Evolutionary conservation across 1,140 invertebrate species (phyloP), one percentile per base, ranked within the genome.

Genomic region (Drosophila santomea): DNA sequence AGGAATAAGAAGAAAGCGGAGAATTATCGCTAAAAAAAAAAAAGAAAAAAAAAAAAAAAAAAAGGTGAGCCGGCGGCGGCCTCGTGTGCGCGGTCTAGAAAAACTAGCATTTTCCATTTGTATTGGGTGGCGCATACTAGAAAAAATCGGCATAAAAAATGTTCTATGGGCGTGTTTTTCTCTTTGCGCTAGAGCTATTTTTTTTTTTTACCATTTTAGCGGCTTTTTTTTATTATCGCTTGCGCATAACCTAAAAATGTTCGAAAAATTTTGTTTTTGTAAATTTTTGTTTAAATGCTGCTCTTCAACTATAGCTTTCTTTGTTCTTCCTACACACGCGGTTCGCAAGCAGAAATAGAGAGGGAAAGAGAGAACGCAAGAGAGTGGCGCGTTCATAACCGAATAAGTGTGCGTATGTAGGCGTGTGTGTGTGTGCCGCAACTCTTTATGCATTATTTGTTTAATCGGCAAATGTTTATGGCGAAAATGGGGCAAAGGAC

Each of bases 241-340:
- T 39, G 62, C 43, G 48, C 76, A 79, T 86, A 86, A 86, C 83
- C 83, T 86, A 57, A 88, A 83, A 86, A 73, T 48, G 43, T 48
- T 64, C 47, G 64, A 48, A 54, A 55, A 61, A 61, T 28, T 60
- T 84, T 88, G 80, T 86, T 86, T 69, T 89, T 89, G 80, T 77
- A 79, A 55, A 79, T 60, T 85, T 67, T 69, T 67, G 84, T 86
- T 89, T 89, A 83, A 89, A 73, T 51, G 69, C 45, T 64, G 56
- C 58, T 81, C 58, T 78, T 72, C 12, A 68, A 76, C 78, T 74
- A 58, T 75, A 60, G 45, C 73, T 69, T 83, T 82, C 81, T 86
- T 86, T 78, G 80, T 83, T 71, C 60, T 58, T 45, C 62, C 57
- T 74, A 89, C 75, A 88, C 83, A 86, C 84, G 83, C 84, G 83